A percentile compares a stretch with the other conserved stretches of the same genome.
These are phyloP conservation scores for Varanus salvator DNA, from an alignment of 2,113 vertebrate species.

Conservation along the genomic window DNA sequence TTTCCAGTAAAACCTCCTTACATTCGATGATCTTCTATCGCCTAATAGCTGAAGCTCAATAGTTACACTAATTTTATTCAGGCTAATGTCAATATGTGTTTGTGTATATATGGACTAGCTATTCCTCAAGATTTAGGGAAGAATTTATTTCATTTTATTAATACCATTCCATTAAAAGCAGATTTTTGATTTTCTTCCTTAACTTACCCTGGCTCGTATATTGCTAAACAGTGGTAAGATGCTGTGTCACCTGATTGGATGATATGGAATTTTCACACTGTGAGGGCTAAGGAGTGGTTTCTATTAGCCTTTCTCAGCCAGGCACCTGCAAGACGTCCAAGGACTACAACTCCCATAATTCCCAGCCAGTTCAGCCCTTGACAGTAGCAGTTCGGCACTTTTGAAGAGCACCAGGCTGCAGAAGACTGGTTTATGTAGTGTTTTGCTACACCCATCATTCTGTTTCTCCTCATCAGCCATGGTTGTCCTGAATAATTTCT, in stretches of 20 bases:
- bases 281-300: background rate
- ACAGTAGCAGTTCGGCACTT: too few species aligned
- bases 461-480: background rate
- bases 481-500: background rate
- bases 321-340: too few species aligned
- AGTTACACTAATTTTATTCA: constrained; percentile 31
- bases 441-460: too few species aligned
- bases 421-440: background rate
- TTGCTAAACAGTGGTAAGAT: background rate
- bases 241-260: too few species aligned
- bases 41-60: too few species aligned
- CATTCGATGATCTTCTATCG: too few species aligned
- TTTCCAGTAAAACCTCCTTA: too few species aligned
- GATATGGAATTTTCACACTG: background rate
- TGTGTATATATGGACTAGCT: background rate
- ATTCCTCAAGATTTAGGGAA: background rate
- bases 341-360: too few species aligned
- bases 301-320: background rate
- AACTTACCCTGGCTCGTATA: background rate
- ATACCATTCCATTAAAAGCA: background rate
- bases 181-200: background rate
- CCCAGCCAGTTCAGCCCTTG: too few species aligned
- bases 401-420: too few species aligned
- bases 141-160: background rate
- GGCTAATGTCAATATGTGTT: too few species aligned